Base-by-base conservation (phyloP, 1,140 invertebrate genomes). In the Solenopsis fugax region DNA sequence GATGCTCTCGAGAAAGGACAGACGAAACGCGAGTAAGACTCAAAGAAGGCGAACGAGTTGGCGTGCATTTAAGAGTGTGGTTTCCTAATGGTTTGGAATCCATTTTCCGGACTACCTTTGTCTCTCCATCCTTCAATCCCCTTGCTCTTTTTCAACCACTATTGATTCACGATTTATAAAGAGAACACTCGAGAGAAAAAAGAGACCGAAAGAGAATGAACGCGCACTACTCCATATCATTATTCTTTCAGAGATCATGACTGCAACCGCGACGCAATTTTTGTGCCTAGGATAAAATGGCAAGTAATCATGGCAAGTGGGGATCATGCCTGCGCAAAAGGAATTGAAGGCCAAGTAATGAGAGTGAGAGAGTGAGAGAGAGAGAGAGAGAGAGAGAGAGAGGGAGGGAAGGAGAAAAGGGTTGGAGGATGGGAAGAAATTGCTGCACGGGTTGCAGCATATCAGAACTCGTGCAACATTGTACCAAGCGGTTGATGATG, bases 401-500 rank as follows among this genome's bases (percentile, higher is more conserved):
- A n/a, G 18, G 18, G 16, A n/a, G 6, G 18, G 50, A 54, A 80
- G 56, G 71, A 50, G 67, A 52, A 52, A 77, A 60, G 10, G 76
- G 4, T 21, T 48, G 13, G n/a, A 4, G 12, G 12, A 13, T 29
- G 58, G 67, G 58, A 85, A 87, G 85, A 80, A 72, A 71, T 73
- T 82, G 64, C 64, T 58, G 76, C 85, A 71, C 65, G 62, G 78
- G 85, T 87, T 87, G 86, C 89, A 91, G 88, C 86, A 87, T 90
- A 92, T 92, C 88, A 89, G 88, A 89, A 87, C 85, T 91, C 72
- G 88, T 89, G 87, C 89, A 93, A 90, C 71, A 82, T 87, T 86
- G 88, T 82, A 82, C 60, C 90, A 92, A 93, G 82, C 91, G 90
- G 87, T 92, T 93, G 92, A 93, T 92, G 92, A 93, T 93, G 93